These are phyloP conservation scores for Buteo buteo DNA, from an alignment of 2,113 vertebrate species.

Conservation along the genomic window DNA sequence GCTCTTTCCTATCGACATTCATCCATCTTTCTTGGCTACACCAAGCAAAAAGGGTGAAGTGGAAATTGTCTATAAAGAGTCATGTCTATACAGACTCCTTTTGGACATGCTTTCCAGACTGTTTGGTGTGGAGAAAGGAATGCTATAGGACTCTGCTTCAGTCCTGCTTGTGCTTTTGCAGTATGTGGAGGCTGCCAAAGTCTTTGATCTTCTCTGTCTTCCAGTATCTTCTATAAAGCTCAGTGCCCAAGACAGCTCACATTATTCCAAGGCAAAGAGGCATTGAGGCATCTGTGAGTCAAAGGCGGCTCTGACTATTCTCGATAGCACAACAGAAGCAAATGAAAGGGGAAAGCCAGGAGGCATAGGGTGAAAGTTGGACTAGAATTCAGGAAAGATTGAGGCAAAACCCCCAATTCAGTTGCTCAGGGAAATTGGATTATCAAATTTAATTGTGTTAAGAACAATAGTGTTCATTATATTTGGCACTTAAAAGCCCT, in stretches of 20 bases:
- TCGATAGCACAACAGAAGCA: background rate
- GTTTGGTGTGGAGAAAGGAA: background rate
- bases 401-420: background rate
- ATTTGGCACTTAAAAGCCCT: slow-evolving; percentile 29
- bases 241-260: background rate
- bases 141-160: background rate
- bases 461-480: slow-evolving; percentile 44
- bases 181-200: background rate
- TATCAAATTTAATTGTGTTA: slow-evolving; percentile 53
- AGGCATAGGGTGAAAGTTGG: background rate
- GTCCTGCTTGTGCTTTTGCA: background rate
- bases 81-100: background rate
- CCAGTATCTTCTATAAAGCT: background rate
- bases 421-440: slow-evolving; percentile 5
- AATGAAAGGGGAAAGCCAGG: background rate
- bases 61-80: background rate
- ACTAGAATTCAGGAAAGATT: slow-evolving; percentile 14
- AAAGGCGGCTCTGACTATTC: background rate
- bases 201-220: background rate
- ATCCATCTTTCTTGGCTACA: background rate
- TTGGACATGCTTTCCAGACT: background rate
- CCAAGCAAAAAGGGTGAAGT: background rate
- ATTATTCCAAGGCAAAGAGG: background rate
- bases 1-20: background rate
- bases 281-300: background rate